A percentile compares a stretch with the other conserved stretches of the same genome.
phyloP scores from a whole-genome alignment of 2,888 invertebrate genomes.

The Ganaspis brasiliensis region DNA sequence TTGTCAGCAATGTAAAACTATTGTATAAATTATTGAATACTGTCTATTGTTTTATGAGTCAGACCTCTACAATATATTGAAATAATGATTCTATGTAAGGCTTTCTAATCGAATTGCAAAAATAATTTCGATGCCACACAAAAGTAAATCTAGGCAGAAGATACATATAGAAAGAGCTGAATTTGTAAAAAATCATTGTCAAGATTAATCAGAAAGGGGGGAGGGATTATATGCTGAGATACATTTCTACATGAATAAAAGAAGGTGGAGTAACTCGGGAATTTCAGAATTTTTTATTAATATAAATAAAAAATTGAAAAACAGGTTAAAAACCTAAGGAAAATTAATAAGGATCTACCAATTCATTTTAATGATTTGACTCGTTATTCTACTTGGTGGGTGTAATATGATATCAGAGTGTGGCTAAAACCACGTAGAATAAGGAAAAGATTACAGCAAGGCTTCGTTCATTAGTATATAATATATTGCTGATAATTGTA shows the following conservation, averaged over 20 bases:
- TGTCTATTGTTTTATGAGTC: slow-evolving; percentile 7
- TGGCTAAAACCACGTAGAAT: background rate
- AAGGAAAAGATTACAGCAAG: slow-evolving; percentile 17
- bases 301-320: no score
- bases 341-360: no score
- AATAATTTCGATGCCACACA: background rate
- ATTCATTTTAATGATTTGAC: background rate
- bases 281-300: no score
- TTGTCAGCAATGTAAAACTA: background rate
- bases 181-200: no score
- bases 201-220: no score
- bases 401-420: no score
- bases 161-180: no score
- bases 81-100: slow-evolving; percentile 3
- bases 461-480: slow-evolving; percentile 30
- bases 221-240: no score
- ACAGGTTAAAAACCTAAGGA: no score
- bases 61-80: background rate
- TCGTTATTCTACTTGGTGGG: background rate
- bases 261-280: no score
- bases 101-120: slow-evolving; percentile 9
- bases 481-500: slow-evolving; percentile 26
- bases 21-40: background rate
- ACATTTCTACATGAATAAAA: no score
- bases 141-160: background rate